These are phyloP conservation scores for Coelinius sp. DNA, from an alignment of 2,888 invertebrate species.

Conservation along the genomic window DNA sequence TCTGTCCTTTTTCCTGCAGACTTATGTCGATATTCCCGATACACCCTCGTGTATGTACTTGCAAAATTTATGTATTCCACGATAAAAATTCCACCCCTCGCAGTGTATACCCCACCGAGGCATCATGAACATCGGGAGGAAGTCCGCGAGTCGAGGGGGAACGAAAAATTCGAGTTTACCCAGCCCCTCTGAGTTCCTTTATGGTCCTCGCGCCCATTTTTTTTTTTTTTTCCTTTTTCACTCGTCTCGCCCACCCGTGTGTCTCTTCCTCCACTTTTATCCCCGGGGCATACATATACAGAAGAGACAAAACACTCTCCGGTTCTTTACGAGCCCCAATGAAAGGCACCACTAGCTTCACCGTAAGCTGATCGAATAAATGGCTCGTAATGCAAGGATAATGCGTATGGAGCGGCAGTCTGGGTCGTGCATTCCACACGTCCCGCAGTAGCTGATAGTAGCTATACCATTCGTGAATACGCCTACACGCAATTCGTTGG, in stretches of 20 bases:
- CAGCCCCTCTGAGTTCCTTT: background rate
- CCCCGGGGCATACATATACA: constrained; percentile 23
- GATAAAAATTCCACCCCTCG: constrained; percentile 38
- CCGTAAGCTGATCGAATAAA: constrained; percentile 54
- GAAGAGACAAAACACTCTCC: constrained; percentile 40
- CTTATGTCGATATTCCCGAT: constrained; percentile 34
- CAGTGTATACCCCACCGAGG: background rate
- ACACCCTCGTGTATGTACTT: constrained; percentile 31
- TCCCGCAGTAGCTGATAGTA: background rate
- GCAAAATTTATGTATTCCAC: constrained; percentile 37
- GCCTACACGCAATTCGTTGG: constrained; percentile 15
- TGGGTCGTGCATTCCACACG: constrained; percentile 19
- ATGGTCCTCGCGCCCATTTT: constrained; percentile 12
- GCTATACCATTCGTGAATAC: constrained; percentile 16
- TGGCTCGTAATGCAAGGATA: constrained; percentile 57
- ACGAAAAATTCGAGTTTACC: constrained; percentile 6
- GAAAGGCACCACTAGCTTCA: constrained; percentile 41
- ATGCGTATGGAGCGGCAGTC: constrained; percentile 54
- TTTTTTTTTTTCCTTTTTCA: background rate
- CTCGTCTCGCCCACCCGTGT: constrained; percentile 15
- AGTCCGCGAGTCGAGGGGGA: background rate
- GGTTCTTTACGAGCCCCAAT: constrained; percentile 46
- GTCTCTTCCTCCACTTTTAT: constrained; percentile 9
- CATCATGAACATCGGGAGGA: constrained; percentile 14
- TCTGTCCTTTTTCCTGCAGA: background rate